Evolutionary conservation across 2,797 vertebrate species (phyloP).

Genomic region (Macroramphosus scolopax): DNA sequence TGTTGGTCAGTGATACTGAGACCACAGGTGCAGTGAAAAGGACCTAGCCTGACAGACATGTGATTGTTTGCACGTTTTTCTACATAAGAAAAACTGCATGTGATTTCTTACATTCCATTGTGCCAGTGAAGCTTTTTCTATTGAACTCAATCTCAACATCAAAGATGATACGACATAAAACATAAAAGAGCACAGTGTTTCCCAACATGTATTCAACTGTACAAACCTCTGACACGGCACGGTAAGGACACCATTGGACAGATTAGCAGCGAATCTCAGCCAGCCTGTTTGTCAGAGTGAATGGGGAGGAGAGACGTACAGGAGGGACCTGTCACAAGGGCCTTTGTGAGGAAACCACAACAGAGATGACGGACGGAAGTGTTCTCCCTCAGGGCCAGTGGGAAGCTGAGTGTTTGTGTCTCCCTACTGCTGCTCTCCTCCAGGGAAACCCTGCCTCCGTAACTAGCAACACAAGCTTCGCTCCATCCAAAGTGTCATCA

Average conservation of each 20-base stretch:
- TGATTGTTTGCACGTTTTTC: no score
- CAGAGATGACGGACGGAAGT: slow-evolving; percentile 23
- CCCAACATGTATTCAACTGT: no score
- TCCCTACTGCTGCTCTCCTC: slow-evolving; percentile 13
- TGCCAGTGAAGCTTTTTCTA: slow-evolving; percentile 4
- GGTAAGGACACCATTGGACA: not conserved
- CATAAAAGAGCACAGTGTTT: not conserved
- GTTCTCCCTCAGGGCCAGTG: slow-evolving; percentile 15
- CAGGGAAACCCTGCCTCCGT: slow-evolving; percentile 5
- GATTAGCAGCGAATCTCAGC: not conserved
- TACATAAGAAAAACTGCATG: no score
- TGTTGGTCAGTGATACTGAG: slow-evolving; percentile 20
- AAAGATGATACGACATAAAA: no score
- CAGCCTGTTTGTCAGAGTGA: no score
- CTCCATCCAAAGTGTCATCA: slow-evolving; percentile 5
- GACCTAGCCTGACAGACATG: no score
- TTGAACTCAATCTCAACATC: not conserved
- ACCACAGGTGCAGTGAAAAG: no score
- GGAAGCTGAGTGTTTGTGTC: slow-evolving; percentile 37
- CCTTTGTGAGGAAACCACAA: slow-evolving; percentile 14
- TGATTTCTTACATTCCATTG: no score
- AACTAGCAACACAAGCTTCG: slow-evolving; percentile 23
- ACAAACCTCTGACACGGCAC: no score
- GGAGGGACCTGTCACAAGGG: slow-evolving; percentile 14
- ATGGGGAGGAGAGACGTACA: no score